phyloP scores from a whole-genome alignment of 2,888 invertebrate species.

The Ryuthela nishihirai region DNA sequence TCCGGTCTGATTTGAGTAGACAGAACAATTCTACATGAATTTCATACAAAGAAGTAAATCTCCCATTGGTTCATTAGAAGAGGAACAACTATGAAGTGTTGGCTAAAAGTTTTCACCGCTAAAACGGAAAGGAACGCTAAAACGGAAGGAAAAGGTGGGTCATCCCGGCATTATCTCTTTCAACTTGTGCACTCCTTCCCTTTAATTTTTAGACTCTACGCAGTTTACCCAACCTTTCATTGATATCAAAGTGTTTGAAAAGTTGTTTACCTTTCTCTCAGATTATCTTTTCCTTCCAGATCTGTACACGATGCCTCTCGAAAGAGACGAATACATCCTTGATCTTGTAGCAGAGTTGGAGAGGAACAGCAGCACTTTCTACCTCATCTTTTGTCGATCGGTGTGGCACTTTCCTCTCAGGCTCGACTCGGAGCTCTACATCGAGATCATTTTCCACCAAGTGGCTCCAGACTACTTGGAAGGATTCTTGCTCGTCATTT shows the following conservation, averaged over 20 bases:
- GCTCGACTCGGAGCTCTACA: conserved; percentile 87
- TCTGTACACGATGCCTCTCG: conserved; percentile 87
- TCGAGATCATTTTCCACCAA: conserved; percentile 91
- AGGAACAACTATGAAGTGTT: too few species aligned
- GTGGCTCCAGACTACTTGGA: conserved; percentile 95
- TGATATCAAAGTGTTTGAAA: too few species aligned
- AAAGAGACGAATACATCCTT: conserved; percentile 89
- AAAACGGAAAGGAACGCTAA: too few species aligned
- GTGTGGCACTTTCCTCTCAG: conserved; percentile 62
- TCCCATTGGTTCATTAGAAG: too few species aligned
- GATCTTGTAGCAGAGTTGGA: conserved; percentile 93
- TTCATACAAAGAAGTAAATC: too few species aligned
- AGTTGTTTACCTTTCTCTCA: neutral
- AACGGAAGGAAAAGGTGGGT: too few species aligned
- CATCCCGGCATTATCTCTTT: too few species aligned
- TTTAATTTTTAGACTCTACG: too few species aligned
- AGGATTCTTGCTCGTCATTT: conserved; percentile 79
- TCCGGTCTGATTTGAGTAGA: too few species aligned
- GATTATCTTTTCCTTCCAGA: conserved; percentile 41
- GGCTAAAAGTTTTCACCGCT: too few species aligned
- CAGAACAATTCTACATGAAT: too few species aligned
- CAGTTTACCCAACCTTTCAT: too few species aligned
- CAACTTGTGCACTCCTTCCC: neutral
- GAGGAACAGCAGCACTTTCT: conserved; percentile 89
- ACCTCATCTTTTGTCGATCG: conserved; percentile 96